These are phyloP conservation scores for Monodelphis domestica DNA, from an alignment of 2,797 vertebrate species.

Conservation along the genomic window DNA sequence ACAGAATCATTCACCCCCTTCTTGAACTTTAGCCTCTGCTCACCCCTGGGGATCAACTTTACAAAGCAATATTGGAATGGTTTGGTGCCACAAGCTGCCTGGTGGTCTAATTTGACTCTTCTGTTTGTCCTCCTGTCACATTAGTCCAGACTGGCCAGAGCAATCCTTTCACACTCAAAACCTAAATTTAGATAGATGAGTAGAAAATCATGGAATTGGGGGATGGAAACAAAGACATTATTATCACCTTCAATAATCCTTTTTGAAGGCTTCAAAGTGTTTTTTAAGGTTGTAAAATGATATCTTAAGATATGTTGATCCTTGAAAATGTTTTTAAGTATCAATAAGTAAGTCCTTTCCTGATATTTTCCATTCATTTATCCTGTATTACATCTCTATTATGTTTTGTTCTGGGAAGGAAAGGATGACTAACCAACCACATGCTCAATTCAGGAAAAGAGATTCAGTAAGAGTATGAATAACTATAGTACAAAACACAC, in stretches of 20 bases:
- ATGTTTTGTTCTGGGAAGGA: no score
- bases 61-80: neutral
- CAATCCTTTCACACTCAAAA: neutral
- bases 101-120: neutral
- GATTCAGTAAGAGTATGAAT: no score
- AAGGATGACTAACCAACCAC: no score
- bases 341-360: no score
- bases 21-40: neutral
- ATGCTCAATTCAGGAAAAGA: no score
- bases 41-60: conserved; percentile 1
- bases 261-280: neutral
- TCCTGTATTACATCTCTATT: no score
- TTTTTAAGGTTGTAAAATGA: no score
- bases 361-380: no score
- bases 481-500: no score
- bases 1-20: neutral
- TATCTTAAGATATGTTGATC: no score
- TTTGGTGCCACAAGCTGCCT: neutral
- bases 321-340: no score
- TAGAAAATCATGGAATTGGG: neutral
- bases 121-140: conserved; percentile 2
- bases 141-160: neutral
- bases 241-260: neutral
- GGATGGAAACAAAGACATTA: neutral
- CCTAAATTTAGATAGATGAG: neutral